Percentiles rank a stretch among this genome's conserved stretches.
Conservation (phyloP, 2,888 invertebrate genomes). For the Orchesellides sinensis region DNA sequence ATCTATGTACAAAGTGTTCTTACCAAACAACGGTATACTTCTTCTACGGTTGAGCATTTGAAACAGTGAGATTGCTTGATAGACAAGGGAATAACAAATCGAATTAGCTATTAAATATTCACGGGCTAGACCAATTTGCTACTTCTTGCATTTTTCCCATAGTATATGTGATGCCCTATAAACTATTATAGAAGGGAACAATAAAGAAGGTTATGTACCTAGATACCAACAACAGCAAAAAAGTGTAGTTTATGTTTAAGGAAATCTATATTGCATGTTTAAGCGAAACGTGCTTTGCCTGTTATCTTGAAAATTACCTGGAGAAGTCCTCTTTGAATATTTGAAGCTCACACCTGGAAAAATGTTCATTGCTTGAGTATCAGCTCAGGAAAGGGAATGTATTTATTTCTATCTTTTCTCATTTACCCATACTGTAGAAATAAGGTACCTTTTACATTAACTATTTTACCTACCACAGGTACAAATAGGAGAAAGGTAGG, state of each 20-base stretch:
- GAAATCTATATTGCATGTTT: slow-evolving; percentile 30
- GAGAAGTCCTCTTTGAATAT: slow-evolving; percentile 25
- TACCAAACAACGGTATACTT: not conserved
- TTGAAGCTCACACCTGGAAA: slow-evolving; percentile 48
- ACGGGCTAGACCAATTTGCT: slow-evolving; percentile 52
- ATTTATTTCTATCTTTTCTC: not conserved
- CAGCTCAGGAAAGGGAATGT: not conserved
- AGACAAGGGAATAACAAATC: slow-evolving; percentile 66
- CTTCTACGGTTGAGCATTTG: slow-evolving; percentile 32
- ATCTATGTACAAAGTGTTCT: not conserved
- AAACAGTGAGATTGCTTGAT: slow-evolving; percentile 58
- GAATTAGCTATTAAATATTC: slow-evolving; percentile 67
- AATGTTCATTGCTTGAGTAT: slow-evolving; percentile 19
- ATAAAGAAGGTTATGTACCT: not conserved
- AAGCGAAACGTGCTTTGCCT: slow-evolving; percentile 21
- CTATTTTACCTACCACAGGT: too few species aligned
- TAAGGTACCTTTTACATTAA: too few species aligned
- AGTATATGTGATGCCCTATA: slow-evolving; percentile 27
- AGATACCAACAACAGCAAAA: not conserved
- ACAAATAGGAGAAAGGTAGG: not conserved
- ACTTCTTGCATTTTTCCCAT: slow-evolving; percentile 52
- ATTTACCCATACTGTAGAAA: not conserved
- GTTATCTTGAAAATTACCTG: slow-evolving; percentile 20
- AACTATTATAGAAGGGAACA: not conserved
- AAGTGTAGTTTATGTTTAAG: not conserved